These are phyloP conservation scores for Notospermus geniculatus DNA, from an alignment of 1,140 invertebrate genomes.

Conservation along the genomic window DNA sequence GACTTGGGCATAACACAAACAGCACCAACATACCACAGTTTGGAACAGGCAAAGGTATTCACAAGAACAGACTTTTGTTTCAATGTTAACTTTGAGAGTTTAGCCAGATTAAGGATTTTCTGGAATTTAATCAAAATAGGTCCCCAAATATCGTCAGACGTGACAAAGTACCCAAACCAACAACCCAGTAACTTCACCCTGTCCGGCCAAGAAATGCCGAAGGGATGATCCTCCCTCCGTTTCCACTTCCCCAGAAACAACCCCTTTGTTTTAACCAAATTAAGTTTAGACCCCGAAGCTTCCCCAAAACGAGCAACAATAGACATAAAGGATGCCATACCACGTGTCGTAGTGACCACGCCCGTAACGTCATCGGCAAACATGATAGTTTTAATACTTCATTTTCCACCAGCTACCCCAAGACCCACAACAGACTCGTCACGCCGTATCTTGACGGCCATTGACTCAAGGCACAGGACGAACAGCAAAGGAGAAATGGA, in stretches of 20 bases:
- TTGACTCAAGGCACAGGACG: constrained; percentile 52
- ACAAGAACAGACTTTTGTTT: constrained; percentile 24
- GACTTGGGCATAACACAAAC: constrained; percentile 19
- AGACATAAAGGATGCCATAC: no score
- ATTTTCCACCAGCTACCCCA: background rate
- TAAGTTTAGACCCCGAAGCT: background rate
- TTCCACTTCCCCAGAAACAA: constrained; percentile 29
- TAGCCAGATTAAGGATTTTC: constrained; percentile 15
- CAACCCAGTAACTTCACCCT: constrained; percentile 25
- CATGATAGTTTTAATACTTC: background rate
- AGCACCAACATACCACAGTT: constrained; percentile 26
- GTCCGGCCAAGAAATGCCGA: constrained; percentile 27
- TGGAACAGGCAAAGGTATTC: constrained; percentile 25
- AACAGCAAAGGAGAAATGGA: constrained; percentile 52
- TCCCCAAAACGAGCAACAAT: no score
- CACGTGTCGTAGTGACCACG: no score
- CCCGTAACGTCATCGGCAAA: constrained; percentile 5
- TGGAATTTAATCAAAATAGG: constrained; percentile 19
- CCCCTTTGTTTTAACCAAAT: constrained; percentile 26
- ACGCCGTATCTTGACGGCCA: constrained; percentile 21
- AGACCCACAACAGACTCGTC: constrained; percentile 10
- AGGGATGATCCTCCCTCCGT: constrained; percentile 23
- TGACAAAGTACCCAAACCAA: constrained; percentile 21
- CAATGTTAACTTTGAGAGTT: constrained; percentile 21
- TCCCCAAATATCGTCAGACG: constrained; percentile 24